These are phyloP conservation scores for Coptodon rendalli DNA, from an alignment of 2,113 vertebrate species.

Conservation along the genomic window DNA sequence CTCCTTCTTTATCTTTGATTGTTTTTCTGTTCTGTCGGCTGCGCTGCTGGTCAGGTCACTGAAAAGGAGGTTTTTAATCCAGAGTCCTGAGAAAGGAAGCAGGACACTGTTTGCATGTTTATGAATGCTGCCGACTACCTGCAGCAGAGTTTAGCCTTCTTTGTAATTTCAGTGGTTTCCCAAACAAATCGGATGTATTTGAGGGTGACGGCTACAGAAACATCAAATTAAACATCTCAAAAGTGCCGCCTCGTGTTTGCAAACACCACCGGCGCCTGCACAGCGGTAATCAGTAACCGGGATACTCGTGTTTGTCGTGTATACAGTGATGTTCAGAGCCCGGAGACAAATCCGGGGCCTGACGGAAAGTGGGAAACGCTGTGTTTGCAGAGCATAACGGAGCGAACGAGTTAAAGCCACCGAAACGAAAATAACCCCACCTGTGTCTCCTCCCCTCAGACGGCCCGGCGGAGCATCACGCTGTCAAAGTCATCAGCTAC, in stretches of 20 bases:
- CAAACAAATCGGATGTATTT: not conserved
- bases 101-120: not conserved
- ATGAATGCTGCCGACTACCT: not conserved
- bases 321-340: not conserved
- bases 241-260: not conserved
- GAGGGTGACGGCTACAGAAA: not conserved
- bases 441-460: not conserved
- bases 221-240: not conserved
- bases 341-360: not conserved
- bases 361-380: not conserved
- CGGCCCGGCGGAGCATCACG: not conserved
- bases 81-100: not conserved
- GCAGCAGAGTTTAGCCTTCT: not conserved
- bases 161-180: not conserved
- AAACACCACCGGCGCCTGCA: not conserved
- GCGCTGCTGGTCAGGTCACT: not conserved
- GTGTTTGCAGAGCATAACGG: not conserved
- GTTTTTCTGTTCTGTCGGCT: not conserved
- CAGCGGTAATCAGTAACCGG: not conserved
- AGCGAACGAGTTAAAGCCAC: not conserved
- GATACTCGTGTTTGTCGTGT: not conserved
- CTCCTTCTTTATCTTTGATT: fast-evolving
- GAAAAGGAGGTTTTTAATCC: not conserved
- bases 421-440: not conserved
- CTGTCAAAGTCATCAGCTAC: conserved; percentile 73